phyloP scores from a whole-genome alignment of 2,797 vertebrate species.

The Sciurus vulgaris region DNA sequence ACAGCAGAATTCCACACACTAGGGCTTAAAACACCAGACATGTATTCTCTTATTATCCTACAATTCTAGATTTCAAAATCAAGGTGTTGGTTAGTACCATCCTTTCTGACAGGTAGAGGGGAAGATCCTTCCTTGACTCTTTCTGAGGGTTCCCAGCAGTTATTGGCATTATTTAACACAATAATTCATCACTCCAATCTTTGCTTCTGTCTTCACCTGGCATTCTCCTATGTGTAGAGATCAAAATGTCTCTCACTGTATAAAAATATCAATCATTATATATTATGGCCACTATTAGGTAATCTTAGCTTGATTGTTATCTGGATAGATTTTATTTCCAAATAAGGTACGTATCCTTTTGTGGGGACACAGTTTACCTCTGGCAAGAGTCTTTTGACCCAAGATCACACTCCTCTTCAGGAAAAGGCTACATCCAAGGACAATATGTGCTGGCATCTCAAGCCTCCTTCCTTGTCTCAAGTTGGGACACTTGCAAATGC shows the following conservation, averaged over 20 bases:
- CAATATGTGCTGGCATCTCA: not conserved
- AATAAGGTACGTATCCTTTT: not conserved
- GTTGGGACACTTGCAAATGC: not conserved
- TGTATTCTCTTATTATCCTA: not conserved
- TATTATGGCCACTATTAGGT: not conserved
- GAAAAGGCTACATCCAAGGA: not conserved
- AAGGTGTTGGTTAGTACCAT: not conserved
- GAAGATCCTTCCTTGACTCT: not conserved
- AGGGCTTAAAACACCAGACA: not conserved
- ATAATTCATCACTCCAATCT: not conserved
- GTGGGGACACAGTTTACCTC: not conserved
- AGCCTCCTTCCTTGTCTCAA: not conserved
- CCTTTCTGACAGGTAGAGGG: not conserved
- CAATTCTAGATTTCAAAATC: not conserved
- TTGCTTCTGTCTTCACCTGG: not conserved
- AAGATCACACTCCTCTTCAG: accelerated
- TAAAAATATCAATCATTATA: not conserved
- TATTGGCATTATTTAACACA: not conserved
- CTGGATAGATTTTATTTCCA: not conserved
- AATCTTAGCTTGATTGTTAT: not conserved
- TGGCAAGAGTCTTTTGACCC: not conserved
- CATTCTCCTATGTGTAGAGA: not conserved
- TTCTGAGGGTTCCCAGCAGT: too few species aligned
- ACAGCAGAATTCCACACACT: not conserved
- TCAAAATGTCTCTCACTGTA: not conserved